Evolutionary conservation across 2,797 vertebrate species (phyloP).

Genomic region (Astyanax mexicanus): DNA sequence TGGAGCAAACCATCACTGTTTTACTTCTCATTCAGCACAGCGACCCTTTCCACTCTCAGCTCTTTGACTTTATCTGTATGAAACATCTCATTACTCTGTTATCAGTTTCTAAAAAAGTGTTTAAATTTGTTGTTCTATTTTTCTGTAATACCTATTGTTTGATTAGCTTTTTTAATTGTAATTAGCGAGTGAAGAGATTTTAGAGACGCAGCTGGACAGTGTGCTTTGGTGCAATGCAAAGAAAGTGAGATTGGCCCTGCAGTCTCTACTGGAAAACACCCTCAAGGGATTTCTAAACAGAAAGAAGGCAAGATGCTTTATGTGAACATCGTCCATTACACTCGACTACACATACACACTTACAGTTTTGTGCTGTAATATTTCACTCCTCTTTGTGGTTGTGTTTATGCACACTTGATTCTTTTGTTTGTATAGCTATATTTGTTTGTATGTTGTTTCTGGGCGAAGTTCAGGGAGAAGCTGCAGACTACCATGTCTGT

Average conservation of each 20-base stretch:
- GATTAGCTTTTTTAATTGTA: slow-evolving; percentile 14
- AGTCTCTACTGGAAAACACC: slow-evolving; percentile 39
- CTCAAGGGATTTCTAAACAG: slow-evolving; percentile 50
- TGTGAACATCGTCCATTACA: not conserved
- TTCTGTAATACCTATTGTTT: not conserved
- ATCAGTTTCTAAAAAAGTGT: not conserved
- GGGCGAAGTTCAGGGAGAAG: slow-evolving; percentile 68
- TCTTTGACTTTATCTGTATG: slow-evolving; percentile 57
- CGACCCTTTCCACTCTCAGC: slow-evolving; percentile 64
- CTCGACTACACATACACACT: not conserved
- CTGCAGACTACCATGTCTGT: slow-evolving; percentile 67
- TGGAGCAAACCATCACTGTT: slow-evolving; percentile 59
- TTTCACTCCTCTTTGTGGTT: not conserved
- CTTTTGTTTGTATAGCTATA: not conserved
- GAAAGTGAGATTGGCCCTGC: slow-evolving; percentile 40
- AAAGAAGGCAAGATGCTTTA: slow-evolving; percentile 32
- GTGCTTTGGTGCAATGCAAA: slow-evolving; percentile 52
- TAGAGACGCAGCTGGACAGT: slow-evolving; percentile 53
- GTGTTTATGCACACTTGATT: not conserved
- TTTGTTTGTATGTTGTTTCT: slow-evolving; percentile 31
- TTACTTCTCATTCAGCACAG: slow-evolving; percentile 63
- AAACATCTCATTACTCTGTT: not conserved
- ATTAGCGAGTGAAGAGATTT: slow-evolving; percentile 53
- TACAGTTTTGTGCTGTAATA: not conserved
- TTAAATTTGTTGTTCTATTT: not conserved